A percentile compares a stretch with the other conserved stretches of the same genome.
These are phyloP conservation scores for Xylocopa sonorina DNA, from an alignment of 1,140 invertebrate genomes.

Conservation along the genomic window DNA sequence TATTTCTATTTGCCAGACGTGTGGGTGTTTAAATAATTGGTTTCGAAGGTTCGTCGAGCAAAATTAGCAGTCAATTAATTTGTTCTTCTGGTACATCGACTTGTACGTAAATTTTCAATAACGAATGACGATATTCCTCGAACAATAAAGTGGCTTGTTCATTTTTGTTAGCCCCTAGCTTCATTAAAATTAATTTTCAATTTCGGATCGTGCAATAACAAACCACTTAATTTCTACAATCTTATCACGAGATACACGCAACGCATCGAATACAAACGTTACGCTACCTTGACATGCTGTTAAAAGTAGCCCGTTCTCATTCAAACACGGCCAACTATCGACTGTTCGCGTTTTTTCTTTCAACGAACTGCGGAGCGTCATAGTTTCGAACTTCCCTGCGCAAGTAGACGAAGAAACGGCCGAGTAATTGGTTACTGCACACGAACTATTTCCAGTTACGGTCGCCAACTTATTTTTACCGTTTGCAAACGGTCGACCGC, in stretches of 20 bases:
- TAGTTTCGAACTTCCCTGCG: conserved; percentile 12
- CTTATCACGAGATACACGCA: neutral
- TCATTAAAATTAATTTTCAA: neutral
- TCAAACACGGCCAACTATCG: neutral
- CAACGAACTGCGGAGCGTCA: neutral
- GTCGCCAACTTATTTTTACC: neutral
- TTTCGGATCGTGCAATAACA: neutral
- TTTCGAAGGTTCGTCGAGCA: too few relatives aligned
- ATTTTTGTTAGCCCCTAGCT: neutral
- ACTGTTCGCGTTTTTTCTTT: neutral
- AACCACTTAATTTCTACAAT: neutral
- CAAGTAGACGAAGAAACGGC: neutral
- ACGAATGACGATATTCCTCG: too few relatives aligned
- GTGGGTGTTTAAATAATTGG: too few relatives aligned
- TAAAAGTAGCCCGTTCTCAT: neutral
- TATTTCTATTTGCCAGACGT: too few relatives aligned
- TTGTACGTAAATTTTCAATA: too few relatives aligned
- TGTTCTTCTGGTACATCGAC: too few relatives aligned
- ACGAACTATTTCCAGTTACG: neutral
- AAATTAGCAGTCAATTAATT: too few relatives aligned
- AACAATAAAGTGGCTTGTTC: too few relatives aligned
- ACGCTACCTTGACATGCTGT: neutral
- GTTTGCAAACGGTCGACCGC: neutral
- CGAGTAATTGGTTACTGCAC: neutral
- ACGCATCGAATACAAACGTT: neutral